Conservation (phyloP, 2,888 invertebrate genomes). For the Crioceris asparagi region DNA sequence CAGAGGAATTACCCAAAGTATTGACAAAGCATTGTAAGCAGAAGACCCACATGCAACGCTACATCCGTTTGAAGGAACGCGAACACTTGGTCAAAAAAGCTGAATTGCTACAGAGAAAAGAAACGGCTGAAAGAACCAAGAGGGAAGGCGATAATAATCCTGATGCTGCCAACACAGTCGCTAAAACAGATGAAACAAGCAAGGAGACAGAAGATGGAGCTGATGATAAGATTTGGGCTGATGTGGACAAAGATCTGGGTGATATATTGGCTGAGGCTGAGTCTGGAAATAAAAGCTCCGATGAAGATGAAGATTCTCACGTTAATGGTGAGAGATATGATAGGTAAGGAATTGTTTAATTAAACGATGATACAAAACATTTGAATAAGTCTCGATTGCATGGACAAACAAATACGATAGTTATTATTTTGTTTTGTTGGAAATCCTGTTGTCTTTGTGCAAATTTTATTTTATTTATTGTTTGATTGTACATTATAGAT, state of each 20-base stretch:
- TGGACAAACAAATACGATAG: too few relatives aligned
- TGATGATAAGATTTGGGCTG: slow-evolving; percentile 68
- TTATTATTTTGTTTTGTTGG: too few relatives aligned
- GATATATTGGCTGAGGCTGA: slow-evolving; percentile 61
- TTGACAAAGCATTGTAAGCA: slow-evolving; percentile 54
- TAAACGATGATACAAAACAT: slow-evolving; percentile 10
- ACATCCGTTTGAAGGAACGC: slow-evolving; percentile 67
- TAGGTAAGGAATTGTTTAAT: slow-evolving; percentile 25
- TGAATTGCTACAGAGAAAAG: slow-evolving; percentile 54
- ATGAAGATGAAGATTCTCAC: slow-evolving; percentile 53
- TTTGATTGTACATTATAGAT: slow-evolving; percentile 23
- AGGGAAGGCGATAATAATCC: background rate
- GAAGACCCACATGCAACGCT: slow-evolving; percentile 65
- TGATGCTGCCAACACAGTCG: slow-evolving; percentile 1
- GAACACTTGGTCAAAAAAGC: slow-evolving; percentile 61
- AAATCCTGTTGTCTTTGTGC: too few relatives aligned
- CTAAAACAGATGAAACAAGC: slow-evolving; percentile 9
- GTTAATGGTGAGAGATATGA: slow-evolving; percentile 44
- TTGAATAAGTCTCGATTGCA: background rate
- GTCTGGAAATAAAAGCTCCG: slow-evolving; percentile 47
- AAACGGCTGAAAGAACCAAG: slow-evolving; percentile 38
- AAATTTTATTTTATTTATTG: too few relatives aligned
- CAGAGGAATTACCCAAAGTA: slow-evolving; percentile 21
- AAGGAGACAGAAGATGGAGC: slow-evolving; percentile 25
- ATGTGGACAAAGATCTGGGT: slow-evolving; percentile 71